These are phyloP conservation scores for Sapayoa aenigma DNA, from an alignment of 2,113 vertebrate genomes.

Conservation along the genomic window DNA sequence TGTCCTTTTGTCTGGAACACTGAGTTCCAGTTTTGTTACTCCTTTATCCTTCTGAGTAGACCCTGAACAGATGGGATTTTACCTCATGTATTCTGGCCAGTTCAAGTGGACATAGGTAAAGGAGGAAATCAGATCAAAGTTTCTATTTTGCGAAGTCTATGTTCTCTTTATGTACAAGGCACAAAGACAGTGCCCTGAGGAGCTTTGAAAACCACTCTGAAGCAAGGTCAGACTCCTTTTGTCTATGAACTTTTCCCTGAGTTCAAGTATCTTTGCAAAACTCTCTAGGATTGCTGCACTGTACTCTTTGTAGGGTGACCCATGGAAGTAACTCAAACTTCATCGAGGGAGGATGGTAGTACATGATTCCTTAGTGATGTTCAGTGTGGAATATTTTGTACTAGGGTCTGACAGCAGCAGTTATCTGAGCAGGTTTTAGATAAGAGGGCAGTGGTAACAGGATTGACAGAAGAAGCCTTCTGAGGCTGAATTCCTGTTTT, in stretches of 20 bases:
- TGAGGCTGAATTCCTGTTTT: neutral
- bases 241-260: neutral
- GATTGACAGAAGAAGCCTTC: neutral
- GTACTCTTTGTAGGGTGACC: neutral
- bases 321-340: neutral
- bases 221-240: neutral
- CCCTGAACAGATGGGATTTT: neutral
- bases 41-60: neutral
- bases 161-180: neutral
- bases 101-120: neutral
- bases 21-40: neutral
- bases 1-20: neutral
- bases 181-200: neutral
- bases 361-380: neutral
- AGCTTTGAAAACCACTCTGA: neutral
- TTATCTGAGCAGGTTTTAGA: neutral
- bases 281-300: neutral
- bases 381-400: neutral
- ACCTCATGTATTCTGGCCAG: neutral
- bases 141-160: neutral
- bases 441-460: neutral
- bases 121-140: neutral
- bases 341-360: fast-evolving
- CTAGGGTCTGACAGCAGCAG: neutral
- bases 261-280: neutral